Conservation (phyloP, 2,797 vertebrate species). For the Cirrhinus mrigala region DNA sequence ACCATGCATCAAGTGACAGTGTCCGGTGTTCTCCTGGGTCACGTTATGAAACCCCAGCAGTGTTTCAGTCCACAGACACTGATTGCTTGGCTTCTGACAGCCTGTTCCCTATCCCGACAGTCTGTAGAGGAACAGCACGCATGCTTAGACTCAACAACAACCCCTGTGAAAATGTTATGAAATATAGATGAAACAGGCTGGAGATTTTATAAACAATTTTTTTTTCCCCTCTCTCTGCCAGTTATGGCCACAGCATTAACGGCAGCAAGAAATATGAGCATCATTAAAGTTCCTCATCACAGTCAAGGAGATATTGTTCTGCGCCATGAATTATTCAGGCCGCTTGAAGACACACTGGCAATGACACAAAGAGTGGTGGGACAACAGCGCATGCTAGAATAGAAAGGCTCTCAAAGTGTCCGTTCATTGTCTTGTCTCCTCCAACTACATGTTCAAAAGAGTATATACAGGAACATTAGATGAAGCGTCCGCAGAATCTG, state of each 20-base stretch:
- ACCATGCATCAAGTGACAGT: neutral
- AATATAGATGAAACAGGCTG: constrained; percentile 42
- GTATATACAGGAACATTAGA: constrained; percentile 21
- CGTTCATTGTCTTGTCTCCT: constrained; percentile 16
- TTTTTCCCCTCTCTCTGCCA: constrained; percentile 12
- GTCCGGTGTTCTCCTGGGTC: constrained; percentile 27
- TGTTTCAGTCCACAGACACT: constrained; percentile 62
- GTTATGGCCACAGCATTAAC: constrained; percentile 23
- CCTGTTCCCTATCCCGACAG: constrained; percentile 65
- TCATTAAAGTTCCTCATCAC: constrained; percentile 66
- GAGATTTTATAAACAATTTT: constrained; percentile 41
- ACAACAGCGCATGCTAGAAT: constrained; percentile 52
- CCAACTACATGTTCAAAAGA: neutral
- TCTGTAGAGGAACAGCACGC: constrained; percentile 58
- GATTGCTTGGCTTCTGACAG: constrained; percentile 69
- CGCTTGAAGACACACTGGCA: constrained; percentile 26
- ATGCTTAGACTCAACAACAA: constrained; percentile 44
- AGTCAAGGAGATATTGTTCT: constrained; percentile 67
- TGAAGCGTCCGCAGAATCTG: neutral
- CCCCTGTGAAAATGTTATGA: constrained; percentile 21
- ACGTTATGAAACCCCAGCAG: constrained; percentile 61
- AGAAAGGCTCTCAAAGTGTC: constrained; percentile 29
- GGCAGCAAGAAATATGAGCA: constrained; percentile 52
- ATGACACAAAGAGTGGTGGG: constrained; percentile 33
- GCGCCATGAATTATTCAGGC: constrained; percentile 64